Percentiles rank a stretch among this genome's conserved stretches.
Evolutionary conservation across 2,797 vertebrate species (phyloP).

Genomic region (Cetoscarus ocellatus): DNA sequence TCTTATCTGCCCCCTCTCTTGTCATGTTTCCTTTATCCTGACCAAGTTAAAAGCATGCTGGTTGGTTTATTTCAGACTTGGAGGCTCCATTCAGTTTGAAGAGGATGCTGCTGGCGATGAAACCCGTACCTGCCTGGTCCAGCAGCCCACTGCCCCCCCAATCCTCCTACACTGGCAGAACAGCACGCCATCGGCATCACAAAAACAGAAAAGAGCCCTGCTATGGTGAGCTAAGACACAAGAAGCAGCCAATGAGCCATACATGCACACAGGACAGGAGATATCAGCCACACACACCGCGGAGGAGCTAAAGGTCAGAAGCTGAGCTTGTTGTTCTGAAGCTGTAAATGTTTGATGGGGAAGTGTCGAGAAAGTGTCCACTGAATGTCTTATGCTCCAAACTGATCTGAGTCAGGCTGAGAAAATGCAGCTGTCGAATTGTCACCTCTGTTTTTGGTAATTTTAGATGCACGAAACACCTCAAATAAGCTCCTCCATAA

Average conservation of each 20-base stretch:
- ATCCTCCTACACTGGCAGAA: slow-evolving; percentile 38
- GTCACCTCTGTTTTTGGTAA: slow-evolving; percentile 11
- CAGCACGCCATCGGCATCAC: slow-evolving; percentile 52
- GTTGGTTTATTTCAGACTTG: slow-evolving; percentile 47
- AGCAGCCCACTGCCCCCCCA: slow-evolving; percentile 43
- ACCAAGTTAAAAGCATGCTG: slow-evolving; percentile 6
- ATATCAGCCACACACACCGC: slow-evolving; percentile 26
- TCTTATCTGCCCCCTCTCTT: neutral
- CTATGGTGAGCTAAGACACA: slow-evolving; percentile 33
- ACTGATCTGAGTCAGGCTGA: slow-evolving; percentile 43
- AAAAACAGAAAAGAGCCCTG: slow-evolving; percentile 22
- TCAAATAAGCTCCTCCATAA: neutral
- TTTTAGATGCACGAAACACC: slow-evolving; percentile 1
- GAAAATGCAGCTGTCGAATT: slow-evolving; percentile 38
- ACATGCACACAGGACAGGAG: slow-evolving; percentile 1
- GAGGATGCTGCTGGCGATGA: slow-evolving; percentile 63
- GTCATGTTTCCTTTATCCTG: neutral
- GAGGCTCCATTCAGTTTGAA: slow-evolving; percentile 58
- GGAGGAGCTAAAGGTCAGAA: slow-evolving; percentile 64
- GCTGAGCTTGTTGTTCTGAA: slow-evolving; percentile 58
- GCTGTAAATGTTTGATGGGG: slow-evolving; percentile 67
- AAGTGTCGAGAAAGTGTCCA: slow-evolving; percentile 45
- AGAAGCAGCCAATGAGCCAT: slow-evolving; percentile 20
- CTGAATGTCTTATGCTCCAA: slow-evolving; percentile 36
- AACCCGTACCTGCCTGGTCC: slow-evolving; percentile 65